Percentiles rank a stretch among this genome's conserved stretches.
Conservation (phyloP, 2,113 vertebrate species). For the Pangasianodon gigas region DNA sequence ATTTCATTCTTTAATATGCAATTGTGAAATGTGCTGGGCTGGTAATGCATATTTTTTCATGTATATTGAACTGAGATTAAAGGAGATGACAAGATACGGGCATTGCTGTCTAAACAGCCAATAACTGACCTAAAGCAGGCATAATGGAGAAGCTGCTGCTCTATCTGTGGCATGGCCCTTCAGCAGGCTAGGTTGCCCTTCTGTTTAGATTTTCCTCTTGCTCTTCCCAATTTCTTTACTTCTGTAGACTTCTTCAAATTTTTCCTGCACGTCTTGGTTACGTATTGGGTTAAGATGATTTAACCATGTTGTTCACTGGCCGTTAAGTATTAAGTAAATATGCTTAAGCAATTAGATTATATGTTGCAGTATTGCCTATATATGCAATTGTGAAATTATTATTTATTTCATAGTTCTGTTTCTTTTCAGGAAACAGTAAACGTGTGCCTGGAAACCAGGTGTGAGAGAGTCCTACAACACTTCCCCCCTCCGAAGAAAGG, state of each 20-base stretch:
- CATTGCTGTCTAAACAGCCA: neutral
- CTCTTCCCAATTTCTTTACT: neutral
- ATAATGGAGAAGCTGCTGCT: neutral
- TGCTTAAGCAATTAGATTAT: neutral
- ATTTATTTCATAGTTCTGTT: neutral
- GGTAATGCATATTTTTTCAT: neutral
- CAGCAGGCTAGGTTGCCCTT: neutral
- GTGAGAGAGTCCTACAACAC: neutral
- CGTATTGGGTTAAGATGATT: neutral
- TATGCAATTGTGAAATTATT: neutral
- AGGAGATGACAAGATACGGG: neutral
- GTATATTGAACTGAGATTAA: neutral
- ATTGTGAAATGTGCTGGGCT: neutral
- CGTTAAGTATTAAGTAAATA: neutral
- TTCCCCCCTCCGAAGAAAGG: neutral
- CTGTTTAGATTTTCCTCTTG: neutral
- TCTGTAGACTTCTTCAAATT: neutral
- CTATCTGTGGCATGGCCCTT: neutral
- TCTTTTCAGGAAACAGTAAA: neutral
- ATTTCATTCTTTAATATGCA: neutral
- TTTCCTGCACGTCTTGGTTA: neutral
- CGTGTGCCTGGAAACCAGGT: neutral
- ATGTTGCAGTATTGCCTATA: neutral
- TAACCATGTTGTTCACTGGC: neutral
- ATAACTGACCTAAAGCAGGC: neutral